Percentiles rank a stretch among this genome's conserved stretches.
Conservation (phyloP, 2,113 vertebrate genomes). For the Hipposideros armiger region DNA sequence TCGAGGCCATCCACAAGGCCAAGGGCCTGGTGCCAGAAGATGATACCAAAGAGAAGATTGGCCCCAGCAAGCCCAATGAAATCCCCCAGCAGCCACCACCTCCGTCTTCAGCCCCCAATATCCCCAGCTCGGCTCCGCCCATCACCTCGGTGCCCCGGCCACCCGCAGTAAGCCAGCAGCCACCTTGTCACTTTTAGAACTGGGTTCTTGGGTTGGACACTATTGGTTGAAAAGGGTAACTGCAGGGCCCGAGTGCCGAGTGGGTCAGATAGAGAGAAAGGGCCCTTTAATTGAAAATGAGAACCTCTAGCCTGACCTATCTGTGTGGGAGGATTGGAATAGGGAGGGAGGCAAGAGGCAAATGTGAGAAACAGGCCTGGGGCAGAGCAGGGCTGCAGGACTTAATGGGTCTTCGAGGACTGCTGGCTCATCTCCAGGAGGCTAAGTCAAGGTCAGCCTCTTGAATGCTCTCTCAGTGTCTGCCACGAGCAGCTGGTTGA, state of each 20-base stretch:
- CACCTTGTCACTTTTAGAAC: background rate
- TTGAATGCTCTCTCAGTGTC: background rate
- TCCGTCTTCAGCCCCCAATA: slow-evolving; percentile 87
- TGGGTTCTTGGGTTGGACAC: background rate
- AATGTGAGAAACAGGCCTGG: background rate
- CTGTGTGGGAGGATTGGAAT: background rate
- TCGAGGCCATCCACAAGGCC: slow-evolving; percentile 99
- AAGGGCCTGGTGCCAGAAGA: slow-evolving; percentile 99
- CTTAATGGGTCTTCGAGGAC: background rate
- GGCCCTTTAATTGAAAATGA: background rate
- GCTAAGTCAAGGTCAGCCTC: background rate
- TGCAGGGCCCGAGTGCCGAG: background rate
- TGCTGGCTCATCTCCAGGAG: background rate
- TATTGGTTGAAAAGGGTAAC: background rate
- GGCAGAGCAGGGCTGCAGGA: background rate
- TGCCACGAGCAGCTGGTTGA: background rate
- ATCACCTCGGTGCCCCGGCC: slow-evolving; percentile 89
- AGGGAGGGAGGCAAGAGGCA: background rate
- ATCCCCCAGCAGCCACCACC: slow-evolving; percentile 90
- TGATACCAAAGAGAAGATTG: slow-evolving; percentile 98
- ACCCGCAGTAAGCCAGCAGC: slow-evolving; percentile 84
- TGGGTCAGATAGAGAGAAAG: background rate
- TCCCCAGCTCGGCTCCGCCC: slow-evolving; percentile 91
- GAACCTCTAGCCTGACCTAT: background rate
- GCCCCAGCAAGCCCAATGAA: slow-evolving; percentile 98